phyloP scores from a whole-genome alignment of 2,888 invertebrate genomes.

The Synanthedon tipuliformis region DNA sequence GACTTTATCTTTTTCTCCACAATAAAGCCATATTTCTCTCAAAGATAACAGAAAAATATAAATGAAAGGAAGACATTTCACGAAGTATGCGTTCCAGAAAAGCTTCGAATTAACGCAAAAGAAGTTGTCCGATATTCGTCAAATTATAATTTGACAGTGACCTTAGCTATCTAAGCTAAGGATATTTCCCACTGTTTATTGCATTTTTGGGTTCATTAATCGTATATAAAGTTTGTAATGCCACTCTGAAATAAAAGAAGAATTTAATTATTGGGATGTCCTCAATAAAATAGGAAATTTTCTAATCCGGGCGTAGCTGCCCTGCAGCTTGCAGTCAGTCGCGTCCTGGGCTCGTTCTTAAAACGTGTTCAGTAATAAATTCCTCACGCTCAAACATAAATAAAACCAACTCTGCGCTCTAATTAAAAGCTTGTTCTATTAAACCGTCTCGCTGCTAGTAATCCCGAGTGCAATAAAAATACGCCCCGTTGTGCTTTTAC shows the following conservation, averaged over 20 bases:
- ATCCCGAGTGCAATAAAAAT: conserved; percentile 26
- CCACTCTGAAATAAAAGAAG: not conserved
- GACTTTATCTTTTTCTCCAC: no score
- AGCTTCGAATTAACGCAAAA: no score
- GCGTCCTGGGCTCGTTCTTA: conserved; percentile 2
- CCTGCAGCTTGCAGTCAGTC: not conserved
- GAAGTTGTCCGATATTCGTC: no score
- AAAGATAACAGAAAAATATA: no score
- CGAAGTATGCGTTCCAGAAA: no score
- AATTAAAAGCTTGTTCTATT: conserved; percentile 53
- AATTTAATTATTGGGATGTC: not conserved
- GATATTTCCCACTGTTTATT: no score
- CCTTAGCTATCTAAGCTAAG: no score
- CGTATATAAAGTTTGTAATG: no score
- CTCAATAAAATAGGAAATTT: not conserved
- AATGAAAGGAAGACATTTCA: no score
- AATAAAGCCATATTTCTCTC: no score
- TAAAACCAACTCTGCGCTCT: conserved; percentile 18
- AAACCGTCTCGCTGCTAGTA: conserved; percentile 24
- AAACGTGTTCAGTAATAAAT: conserved; percentile 10
- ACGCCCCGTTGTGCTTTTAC: conserved; percentile 51
- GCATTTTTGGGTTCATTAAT: no score
- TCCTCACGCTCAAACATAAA: conserved; percentile 14
- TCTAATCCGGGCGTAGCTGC: not conserved
- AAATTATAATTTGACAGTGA: no score